These are phyloP conservation scores for Podabrus alpinus DNA, from an alignment of 2,888 invertebrate genomes.

Conservation along the genomic window DNA sequence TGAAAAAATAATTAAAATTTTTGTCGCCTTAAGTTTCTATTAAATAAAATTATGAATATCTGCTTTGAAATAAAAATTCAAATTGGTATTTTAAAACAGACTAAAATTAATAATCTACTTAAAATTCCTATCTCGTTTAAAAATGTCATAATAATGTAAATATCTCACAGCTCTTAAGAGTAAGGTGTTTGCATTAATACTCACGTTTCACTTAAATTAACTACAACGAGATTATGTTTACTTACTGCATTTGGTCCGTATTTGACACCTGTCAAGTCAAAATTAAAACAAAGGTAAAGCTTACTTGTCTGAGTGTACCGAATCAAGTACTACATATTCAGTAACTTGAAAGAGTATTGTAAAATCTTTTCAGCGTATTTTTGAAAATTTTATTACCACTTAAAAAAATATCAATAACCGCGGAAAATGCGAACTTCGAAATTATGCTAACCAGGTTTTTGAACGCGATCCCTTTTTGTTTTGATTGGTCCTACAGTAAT, in stretches of 20 bases:
- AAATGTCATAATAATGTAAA: neutral
- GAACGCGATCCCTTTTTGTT: neutral
- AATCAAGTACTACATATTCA: neutral
- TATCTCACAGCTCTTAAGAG: neutral
- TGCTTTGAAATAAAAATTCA: neutral
- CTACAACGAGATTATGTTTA: constrained; percentile 10
- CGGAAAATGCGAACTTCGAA: neutral
- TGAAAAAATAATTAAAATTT: neutral
- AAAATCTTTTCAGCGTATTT: too few relatives aligned
- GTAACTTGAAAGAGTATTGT: too few relatives aligned
- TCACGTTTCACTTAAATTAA: constrained; percentile 11
- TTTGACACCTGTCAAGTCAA: constrained; percentile 5
- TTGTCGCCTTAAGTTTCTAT: neutral
- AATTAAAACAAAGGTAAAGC: neutral
- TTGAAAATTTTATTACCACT: neutral
- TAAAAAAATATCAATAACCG: neutral
- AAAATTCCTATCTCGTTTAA: neutral
- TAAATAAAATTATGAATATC: neutral
- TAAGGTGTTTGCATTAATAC: neutral
- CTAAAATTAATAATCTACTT: neutral
- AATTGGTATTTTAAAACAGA: neutral
- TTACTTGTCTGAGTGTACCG: neutral
- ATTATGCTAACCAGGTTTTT: neutral
- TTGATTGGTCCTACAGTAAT: neutral
- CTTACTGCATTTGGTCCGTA: constrained; percentile 5